These are phyloP conservation scores for Sitta carolinensis DNA, from an alignment of 2,797 vertebrate genomes.

Conservation along the genomic window DNA sequence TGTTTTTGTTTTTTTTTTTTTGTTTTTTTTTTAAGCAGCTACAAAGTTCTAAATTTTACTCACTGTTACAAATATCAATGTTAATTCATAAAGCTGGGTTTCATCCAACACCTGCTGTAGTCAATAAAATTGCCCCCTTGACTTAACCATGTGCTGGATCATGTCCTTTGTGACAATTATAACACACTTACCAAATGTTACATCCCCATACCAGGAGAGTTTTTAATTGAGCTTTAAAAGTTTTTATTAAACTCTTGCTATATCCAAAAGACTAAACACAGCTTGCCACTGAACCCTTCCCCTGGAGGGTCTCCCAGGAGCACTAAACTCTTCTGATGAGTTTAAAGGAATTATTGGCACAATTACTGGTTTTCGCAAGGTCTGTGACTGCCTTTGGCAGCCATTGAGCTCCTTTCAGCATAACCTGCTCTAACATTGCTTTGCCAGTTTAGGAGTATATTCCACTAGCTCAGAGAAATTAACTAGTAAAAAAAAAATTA, in stretches of 20 bases:
- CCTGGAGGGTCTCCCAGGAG: conserved; percentile 13
- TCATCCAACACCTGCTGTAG: conserved; percentile 36
- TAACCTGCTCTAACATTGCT: neutral
- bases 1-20: too few species aligned
- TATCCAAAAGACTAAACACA: conserved; percentile 27
- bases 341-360: conserved; percentile 15
- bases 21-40: neutral
- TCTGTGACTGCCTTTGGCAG: conserved; percentile 41
- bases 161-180: conserved; percentile 46
- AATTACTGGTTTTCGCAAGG: neutral
- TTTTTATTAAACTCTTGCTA: conserved; percentile 34
- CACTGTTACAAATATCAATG: neutral
- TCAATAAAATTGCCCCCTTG: conserved; percentile 55
- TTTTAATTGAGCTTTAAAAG: conserved; percentile 56
- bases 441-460: neutral
- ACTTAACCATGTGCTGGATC: conserved; percentile 55
- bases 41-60: neutral
- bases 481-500: neutral
- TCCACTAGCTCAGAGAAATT: neutral
- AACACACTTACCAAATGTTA: conserved; percentile 53
- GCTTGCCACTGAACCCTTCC: neutral
- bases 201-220: neutral
- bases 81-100: conserved; percentile 42
- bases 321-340: conserved; percentile 33
- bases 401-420: neutral